Percentiles rank a stretch among this genome's conserved stretches.
Conservation (phyloP, 1,140 invertebrate genomes). For the Alviniconcha marisindica region DNA sequence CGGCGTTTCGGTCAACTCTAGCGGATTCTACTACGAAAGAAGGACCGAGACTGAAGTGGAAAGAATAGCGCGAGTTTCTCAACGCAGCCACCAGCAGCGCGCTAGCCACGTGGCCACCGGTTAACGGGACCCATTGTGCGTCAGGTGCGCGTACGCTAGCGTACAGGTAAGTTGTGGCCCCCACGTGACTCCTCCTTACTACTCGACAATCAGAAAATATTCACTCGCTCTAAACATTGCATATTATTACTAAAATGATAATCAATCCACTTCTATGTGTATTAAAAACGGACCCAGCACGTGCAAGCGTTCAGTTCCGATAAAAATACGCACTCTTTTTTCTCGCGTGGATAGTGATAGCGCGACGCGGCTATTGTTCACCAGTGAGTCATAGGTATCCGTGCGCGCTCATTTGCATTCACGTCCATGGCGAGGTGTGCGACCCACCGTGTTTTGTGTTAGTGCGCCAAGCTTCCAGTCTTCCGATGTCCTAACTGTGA, state of each 20-base stretch:
- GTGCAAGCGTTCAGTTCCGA: background rate
- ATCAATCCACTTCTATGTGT: background rate
- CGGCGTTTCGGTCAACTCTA: no score
- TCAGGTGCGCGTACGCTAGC: conserved; percentile 32
- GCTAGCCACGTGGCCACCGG: background rate
- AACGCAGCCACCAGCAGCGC: background rate
- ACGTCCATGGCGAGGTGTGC: conserved; percentile 22
- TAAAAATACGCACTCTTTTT: background rate
- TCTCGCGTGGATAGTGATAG: background rate
- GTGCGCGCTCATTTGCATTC: conserved; percentile 21
- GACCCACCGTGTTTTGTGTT: background rate
- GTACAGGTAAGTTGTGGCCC: conserved; percentile 21
- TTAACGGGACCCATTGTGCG: conserved; percentile 26
- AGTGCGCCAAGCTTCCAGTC: conserved; percentile 5
- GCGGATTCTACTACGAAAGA: background rate
- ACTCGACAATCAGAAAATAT: background rate
- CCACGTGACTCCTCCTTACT: conserved; percentile 18
- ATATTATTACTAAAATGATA: background rate
- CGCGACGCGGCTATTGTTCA: conserved; percentile 32
- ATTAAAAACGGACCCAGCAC: background rate
- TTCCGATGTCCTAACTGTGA: background rate
- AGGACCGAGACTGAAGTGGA: background rate
- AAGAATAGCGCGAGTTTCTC: background rate
- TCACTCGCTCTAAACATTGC: background rate
- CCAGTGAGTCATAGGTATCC: conserved; percentile 36